These are phyloP conservation scores for Tiaroga cobitis DNA, from an alignment of 2,797 vertebrate species.

Conservation along the genomic window DNA sequence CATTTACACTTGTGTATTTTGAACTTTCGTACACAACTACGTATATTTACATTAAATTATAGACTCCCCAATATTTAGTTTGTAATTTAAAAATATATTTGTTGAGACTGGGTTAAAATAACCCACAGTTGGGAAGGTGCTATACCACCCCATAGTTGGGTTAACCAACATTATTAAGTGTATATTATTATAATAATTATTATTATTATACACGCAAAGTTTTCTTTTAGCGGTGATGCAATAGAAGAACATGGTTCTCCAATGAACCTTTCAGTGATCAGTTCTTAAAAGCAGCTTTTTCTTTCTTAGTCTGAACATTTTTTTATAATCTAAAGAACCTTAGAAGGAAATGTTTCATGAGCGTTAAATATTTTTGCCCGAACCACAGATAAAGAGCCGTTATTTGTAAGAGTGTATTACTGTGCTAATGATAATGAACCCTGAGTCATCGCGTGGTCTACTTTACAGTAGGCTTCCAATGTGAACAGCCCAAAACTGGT, in stretches of 20 bases:
- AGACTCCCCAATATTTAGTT: no score
- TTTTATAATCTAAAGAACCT: background rate
- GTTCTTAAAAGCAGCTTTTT: background rate
- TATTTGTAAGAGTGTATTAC: background rate
- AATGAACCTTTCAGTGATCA: no score
- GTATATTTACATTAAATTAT: no score
- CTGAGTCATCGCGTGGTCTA: background rate
- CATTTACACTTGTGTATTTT: no score
- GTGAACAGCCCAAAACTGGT: no score
- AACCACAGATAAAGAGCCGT: background rate
- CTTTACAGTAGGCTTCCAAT: background rate
- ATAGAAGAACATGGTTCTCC: background rate
- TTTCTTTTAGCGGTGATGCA: background rate
- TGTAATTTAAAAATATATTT: no score
- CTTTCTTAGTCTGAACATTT: background rate
- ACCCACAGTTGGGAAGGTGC: no score
- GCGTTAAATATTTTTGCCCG: background rate
- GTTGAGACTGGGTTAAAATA: no score
- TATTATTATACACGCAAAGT: background rate
- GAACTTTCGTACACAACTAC: no score
- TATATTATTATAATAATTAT: no score
- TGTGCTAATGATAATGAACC: background rate
- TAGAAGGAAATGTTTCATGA: background rate
- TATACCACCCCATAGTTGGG: no score
- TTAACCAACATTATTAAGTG: no score